Conservation (phyloP, 2,113 vertebrate genomes). For the Arvicanthis niloticus region DNA sequence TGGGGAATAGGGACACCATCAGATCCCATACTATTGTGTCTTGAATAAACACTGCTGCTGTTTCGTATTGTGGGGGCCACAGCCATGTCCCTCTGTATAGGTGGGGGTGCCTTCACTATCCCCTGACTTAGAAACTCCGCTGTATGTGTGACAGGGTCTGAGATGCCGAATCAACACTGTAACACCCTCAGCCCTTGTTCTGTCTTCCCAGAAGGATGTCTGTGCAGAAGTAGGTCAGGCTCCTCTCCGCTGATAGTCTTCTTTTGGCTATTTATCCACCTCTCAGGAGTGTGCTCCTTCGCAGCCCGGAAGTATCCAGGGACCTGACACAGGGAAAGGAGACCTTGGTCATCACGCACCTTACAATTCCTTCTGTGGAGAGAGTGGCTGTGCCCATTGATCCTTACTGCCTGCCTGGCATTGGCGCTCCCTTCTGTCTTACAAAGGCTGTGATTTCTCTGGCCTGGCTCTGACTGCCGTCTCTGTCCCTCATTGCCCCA, state of each 20-base stretch:
- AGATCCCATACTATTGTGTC: constrained; percentile 51
- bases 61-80: not conserved
- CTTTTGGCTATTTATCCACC: not conserved
- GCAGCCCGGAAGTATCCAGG: not conserved
- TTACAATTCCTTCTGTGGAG: not conserved
- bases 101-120: not conserved
- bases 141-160: not conserved
- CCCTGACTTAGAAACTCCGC: not conserved
- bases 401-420: not conserved
- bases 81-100: constrained; percentile 41
- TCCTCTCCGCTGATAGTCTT: not conserved
- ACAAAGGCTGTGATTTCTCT: not conserved
- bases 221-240: not conserved
- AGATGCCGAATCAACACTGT: not conserved
- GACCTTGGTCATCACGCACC: not conserved
- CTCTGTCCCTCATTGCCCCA: not conserved
- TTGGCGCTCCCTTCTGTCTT: not conserved
- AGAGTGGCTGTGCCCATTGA: fast-evolving
- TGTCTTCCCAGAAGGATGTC: constrained; percentile 41
- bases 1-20: not conserved
- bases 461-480: not conserved
- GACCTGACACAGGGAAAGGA: not conserved
- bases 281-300: not conserved
- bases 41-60: constrained; percentile 77
- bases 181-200: not conserved